Conservation (phyloP, 2,888 invertebrate species). For the Melanophora roralis region DNA sequence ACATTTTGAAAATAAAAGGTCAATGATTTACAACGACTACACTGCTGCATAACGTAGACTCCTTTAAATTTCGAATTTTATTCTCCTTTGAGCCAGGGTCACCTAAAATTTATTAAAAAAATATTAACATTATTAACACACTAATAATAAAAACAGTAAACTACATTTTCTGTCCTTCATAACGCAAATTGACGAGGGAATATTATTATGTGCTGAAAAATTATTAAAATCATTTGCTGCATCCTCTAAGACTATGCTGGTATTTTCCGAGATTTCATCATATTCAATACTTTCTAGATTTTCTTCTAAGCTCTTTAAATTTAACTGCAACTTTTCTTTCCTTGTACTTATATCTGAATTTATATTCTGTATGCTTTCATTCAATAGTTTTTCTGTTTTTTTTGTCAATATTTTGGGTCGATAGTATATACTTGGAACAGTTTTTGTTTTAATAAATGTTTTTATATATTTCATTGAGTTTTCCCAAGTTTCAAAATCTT, state of each 20-base stretch:
- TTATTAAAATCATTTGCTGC: not conserved
- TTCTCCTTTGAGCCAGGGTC: constrained; percentile 65
- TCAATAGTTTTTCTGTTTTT: constrained; percentile 82
- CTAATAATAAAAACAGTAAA: not conserved
- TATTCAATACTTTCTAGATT: constrained; percentile 68
- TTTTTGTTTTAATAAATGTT: constrained; percentile 91
- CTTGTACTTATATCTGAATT: constrained; percentile 83
- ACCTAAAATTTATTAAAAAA: constrained; percentile 53
- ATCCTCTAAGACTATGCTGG: not conserved
- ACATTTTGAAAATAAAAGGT: not conserved
- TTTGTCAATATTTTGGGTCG: constrained; percentile 88
- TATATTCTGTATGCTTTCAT: constrained; percentile 81
- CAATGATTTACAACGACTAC: constrained; percentile 58
- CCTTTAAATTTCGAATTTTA: constrained; percentile 61
- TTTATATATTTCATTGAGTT: constrained; percentile 85
- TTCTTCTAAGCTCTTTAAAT: constrained; percentile 81
- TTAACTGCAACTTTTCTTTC: constrained; percentile 81
- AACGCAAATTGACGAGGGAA: constrained; percentile 39
- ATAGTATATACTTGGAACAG: constrained; percentile 92
- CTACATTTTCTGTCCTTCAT: constrained; percentile 36
- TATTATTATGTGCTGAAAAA: not conserved
- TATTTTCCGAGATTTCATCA: constrained; percentile 61
- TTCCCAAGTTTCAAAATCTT: constrained; percentile 94
- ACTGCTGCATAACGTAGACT: constrained; percentile 64
- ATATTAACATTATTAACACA: not conserved